Base-by-base conservation (phyloP, 2,113 vertebrate species). In the Cynoglossus semilaevis region DNA sequence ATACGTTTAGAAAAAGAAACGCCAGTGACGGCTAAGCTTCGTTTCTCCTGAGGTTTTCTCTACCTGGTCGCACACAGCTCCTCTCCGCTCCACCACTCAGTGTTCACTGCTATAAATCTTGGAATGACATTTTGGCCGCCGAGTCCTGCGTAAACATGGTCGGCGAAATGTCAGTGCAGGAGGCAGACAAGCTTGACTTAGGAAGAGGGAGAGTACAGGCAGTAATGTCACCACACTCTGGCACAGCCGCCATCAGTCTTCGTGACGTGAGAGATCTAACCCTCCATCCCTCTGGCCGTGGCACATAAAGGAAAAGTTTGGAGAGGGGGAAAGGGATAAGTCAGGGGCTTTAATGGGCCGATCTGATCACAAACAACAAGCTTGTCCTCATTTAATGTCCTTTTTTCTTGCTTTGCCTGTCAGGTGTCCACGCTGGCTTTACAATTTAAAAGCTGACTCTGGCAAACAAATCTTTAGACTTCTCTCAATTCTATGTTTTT, bases 221-320 rank as follows among this genome's bases (percentile, higher is more conserved):
- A 67, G 80, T 85, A 84, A 89, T 88, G 87, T 87, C 87, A 82
- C 83, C 83, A 77, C 87, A 85, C 84, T 88, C 82, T 79, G 80
- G 75, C 69, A 66, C 78, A 62, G 49, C 70, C 67, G 17, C 78
- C 80, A 85, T 88, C 85, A 71, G 70, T 87, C 81, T 79, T 84
- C 62, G 36, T 87, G 84, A 85, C 84, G 88, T 85, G 83, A 81
- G 77, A 84, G 81, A 82, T 81, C 67, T 55, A 63, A 67, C 75
- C 67, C 62, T 57, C 54, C 3, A 61, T 72, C 78, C 74, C 66
- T 49, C 50, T 64, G 71, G 77, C 55, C 67, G 19, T 16, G 16
- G 42, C 60, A n/a, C 68, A 48, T 64, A 40, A 22, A 70, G 41
- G 41, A 46, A 58, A 72, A 73, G 64, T 70, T 74, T 62, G 59